These are phyloP conservation scores for Periophthalmus magnuspinnatus DNA, from an alignment of 2,797 vertebrate genomes.

Conservation along the genomic window DNA sequence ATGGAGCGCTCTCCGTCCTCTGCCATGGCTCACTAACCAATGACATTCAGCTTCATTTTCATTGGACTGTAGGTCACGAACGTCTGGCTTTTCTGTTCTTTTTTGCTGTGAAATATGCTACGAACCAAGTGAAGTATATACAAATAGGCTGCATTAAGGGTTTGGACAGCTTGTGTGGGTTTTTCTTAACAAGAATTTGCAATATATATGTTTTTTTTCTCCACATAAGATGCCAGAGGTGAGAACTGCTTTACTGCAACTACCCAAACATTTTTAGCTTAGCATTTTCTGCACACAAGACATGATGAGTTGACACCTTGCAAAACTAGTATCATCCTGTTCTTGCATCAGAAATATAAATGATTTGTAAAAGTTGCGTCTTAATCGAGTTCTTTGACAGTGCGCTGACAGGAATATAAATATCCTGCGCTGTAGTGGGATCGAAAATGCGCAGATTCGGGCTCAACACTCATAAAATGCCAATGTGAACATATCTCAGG, in stretches of 20 bases:
- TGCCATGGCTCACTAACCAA: conserved; percentile 12
- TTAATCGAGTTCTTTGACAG: conserved; percentile 11
- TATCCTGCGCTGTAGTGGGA: neutral
- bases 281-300: neutral
- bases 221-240: too few relatives aligned
- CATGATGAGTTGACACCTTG: neutral
- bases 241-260: neutral
- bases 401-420: neutral
- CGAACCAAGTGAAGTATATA: neutral
- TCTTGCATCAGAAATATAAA: conserved; percentile 4
- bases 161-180: too few relatives aligned
- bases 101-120: conserved; percentile 13
- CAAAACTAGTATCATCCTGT: neutral
- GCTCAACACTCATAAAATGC: conserved; percentile 13
- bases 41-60: conserved; percentile 38
- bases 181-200: too few relatives aligned
- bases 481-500: conserved; percentile 17
- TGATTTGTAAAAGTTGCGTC: conserved; percentile 8
- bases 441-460: conserved; percentile 21
- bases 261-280: neutral
- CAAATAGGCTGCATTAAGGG: neutral
- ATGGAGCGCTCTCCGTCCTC: conserved; percentile 37
- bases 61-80: conserved; percentile 13
- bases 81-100: conserved; percentile 23
- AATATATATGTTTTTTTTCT: too few relatives aligned